phyloP scores from a whole-genome alignment of 1,140 invertebrate genomes.

The Zaprionus tsacasi region DNA sequence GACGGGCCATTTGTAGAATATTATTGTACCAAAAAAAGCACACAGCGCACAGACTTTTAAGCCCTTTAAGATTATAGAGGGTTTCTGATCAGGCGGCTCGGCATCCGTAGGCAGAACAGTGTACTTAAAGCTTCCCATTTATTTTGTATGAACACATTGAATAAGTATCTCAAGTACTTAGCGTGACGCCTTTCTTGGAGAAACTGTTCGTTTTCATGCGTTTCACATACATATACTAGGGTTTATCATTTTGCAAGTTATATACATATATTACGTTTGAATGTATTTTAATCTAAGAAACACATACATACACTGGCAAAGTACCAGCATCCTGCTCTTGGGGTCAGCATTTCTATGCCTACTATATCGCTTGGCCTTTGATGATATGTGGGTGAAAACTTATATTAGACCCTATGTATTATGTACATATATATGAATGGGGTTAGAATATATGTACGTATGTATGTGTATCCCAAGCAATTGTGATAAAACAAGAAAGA shows the following conservation, averaged over 20 bases:
- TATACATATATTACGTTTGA: not conserved
- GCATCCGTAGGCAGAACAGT: constrained; percentile 20
- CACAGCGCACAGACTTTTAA: constrained; percentile 4
- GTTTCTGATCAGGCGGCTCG: not conserved
- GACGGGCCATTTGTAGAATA: constrained; percentile 16
- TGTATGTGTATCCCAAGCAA: no score
- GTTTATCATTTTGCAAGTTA: not conserved
- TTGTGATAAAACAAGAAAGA: no score
- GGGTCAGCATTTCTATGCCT: no score
- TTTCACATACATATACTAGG: not conserved
- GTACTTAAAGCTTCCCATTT: constrained; percentile 1
- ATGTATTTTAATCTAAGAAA: not conserved
- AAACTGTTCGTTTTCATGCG: not conserved
- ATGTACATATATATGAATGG: no score
- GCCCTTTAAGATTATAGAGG: not conserved
- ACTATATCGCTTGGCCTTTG: no score
- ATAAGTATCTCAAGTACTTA: not conserved
- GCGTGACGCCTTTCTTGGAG: not conserved
- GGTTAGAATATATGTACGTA: no score
- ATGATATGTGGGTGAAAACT: no score
- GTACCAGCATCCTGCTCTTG: no score
- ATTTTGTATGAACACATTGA: not conserved
- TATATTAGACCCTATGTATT: no score
- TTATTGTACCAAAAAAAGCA: constrained; percentile 18
- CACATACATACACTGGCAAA: no score